Conservation (phyloP, 2,888 invertebrate species). For the Alsophila aescularia region DNA sequence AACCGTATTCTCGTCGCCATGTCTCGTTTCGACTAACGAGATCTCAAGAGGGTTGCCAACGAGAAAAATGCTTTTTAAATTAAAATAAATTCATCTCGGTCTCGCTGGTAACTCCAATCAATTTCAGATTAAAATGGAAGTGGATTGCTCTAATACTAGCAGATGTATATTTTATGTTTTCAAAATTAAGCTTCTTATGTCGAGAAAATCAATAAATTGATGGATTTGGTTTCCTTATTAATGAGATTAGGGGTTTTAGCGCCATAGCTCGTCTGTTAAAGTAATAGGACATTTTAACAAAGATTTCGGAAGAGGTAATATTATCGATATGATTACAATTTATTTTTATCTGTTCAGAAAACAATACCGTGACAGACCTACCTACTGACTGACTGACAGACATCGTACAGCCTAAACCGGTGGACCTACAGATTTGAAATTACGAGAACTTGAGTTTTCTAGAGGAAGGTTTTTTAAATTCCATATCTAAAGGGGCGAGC, state of each 20-base stretch:
- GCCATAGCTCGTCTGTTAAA: no score
- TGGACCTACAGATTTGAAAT: no score
- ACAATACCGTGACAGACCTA: no score
- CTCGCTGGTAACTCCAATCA: slow-evolving; percentile 51
- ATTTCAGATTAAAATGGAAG: slow-evolving; percentile 66
- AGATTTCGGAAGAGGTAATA: no score
- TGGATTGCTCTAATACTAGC: slow-evolving; percentile 50
- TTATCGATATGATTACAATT: no score
- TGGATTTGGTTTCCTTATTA: neutral
- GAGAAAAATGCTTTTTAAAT: slow-evolving; percentile 66
- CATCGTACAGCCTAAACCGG: no score
- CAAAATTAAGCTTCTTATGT: slow-evolving; percentile 47
- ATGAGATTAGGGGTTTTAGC: neutral
- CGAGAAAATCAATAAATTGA: slow-evolving; percentile 18
- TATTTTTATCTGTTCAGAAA: no score
- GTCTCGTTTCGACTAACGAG: slow-evolving; percentile 59
- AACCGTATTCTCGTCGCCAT: slow-evolving; percentile 27
- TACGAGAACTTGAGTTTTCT: no score
- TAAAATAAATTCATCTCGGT: slow-evolving; percentile 59
- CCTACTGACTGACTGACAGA: no score
- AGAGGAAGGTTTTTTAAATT: no score
- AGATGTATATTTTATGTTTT: slow-evolving; percentile 40
- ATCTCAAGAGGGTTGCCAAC: slow-evolving; percentile 58
- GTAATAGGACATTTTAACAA: no score
- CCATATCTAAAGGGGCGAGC: no score